phyloP scores from a whole-genome alignment of 2,797 vertebrate species.

The Myripristis jacobus region DNA sequence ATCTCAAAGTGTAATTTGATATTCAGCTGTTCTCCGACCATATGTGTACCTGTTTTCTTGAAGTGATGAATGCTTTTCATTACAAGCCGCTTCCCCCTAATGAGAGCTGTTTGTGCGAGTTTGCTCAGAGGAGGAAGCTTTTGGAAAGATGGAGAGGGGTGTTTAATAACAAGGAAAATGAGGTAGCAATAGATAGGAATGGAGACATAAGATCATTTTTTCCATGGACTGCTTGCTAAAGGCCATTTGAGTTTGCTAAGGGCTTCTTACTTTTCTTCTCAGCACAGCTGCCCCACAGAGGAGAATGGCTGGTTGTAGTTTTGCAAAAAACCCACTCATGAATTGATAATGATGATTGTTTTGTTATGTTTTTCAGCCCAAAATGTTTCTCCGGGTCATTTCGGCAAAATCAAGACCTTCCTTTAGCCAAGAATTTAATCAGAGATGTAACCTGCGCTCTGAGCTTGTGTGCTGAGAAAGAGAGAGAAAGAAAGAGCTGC shows the following conservation, averaged over 20 bases:
- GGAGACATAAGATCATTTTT: constrained; percentile 78
- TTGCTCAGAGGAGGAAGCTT: constrained; percentile 46
- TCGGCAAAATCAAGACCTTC: constrained; percentile 21
- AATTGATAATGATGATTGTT: constrained; percentile 38
- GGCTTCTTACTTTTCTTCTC: constrained; percentile 5
- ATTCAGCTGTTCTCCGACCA: constrained; percentile 5
- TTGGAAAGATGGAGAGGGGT: constrained; percentile 50
- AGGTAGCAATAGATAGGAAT: constrained; percentile 76
- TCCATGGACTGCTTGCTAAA: constrained; percentile 63
- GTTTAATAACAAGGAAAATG: constrained; percentile 74
- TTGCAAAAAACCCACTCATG: constrained; percentile 39
- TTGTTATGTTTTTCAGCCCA: constrained; percentile 25
- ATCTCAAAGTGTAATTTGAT: constrained; percentile 5
- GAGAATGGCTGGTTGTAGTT: constrained; percentile 44
- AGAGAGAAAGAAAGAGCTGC: constrained; percentile 57
- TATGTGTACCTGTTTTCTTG: constrained; percentile 16
- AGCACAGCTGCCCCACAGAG: constrained; percentile 42
- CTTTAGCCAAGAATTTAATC: constrained; percentile 42
- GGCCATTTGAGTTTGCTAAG: constrained; percentile 55
- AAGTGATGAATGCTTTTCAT: constrained; percentile 32
- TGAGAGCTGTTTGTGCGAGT: constrained; percentile 24
- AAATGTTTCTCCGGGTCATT: constrained; percentile 14
- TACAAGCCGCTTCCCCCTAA: constrained; percentile 24
- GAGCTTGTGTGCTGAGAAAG: constrained; percentile 39
- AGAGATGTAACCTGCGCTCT: constrained; percentile 50